These are phyloP conservation scores for Camelus bactrianus DNA, from an alignment of 2,113 vertebrate genomes.

Conservation along the genomic window DNA sequence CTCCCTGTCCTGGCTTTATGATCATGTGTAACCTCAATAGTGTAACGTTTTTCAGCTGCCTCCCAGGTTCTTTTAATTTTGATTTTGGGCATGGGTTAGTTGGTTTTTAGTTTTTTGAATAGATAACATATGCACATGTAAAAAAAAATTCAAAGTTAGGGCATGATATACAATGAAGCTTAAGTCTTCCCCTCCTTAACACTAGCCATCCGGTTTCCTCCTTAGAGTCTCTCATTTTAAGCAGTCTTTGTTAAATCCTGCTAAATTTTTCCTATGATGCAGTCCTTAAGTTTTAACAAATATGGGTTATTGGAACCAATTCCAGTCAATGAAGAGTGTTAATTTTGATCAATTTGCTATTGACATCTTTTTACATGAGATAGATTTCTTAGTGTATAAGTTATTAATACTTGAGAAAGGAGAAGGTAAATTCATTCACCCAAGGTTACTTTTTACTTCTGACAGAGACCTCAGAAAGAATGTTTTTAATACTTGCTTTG, in stretches of 20 bases:
- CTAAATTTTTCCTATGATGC: background rate
- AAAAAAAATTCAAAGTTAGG: background rate
- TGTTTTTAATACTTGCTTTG: background rate
- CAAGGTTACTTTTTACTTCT: slow-evolving; percentile 20
- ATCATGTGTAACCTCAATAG: background rate
- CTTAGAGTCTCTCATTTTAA: background rate
- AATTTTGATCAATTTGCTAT: background rate
- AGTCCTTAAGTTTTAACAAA: background rate
- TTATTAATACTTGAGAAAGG: slow-evolving; percentile 19
- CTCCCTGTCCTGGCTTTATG: background rate
- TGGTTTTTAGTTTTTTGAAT: background rate
- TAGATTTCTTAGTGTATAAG: slow-evolving; percentile 1
- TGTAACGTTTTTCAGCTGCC: background rate
- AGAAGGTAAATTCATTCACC: background rate
- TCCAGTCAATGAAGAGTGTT: background rate
- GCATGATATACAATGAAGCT: background rate
- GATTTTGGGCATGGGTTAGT: background rate
- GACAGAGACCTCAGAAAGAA: background rate
- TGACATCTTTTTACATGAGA: background rate
- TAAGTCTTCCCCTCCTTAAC: background rate
- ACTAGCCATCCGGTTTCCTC: background rate
- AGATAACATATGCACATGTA: background rate
- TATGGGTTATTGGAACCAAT: background rate
- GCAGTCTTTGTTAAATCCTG: background rate
- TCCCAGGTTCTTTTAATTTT: background rate